Percentiles rank a stretch among this genome's conserved stretches.
phyloP scores from a whole-genome alignment of 2,888 invertebrate species.

The Ceriagrion tenellum region DNA sequence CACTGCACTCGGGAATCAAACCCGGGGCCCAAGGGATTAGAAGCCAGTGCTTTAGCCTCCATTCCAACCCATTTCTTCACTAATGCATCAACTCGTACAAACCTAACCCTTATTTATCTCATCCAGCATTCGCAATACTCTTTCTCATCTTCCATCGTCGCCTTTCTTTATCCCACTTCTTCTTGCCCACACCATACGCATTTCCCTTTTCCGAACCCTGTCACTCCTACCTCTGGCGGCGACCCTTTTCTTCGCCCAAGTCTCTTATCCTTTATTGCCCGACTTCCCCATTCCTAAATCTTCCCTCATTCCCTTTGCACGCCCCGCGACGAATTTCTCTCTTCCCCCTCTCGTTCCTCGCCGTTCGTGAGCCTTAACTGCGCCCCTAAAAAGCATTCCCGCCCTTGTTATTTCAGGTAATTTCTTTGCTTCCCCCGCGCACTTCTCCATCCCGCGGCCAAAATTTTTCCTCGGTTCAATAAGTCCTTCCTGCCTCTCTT shows the following conservation, averaged over 20 bases:
- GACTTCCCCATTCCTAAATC: neutral
- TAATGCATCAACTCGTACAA: too few relatives aligned
- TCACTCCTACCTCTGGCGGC: neutral
- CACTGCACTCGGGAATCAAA: too few relatives aligned
- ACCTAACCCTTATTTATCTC: neutral
- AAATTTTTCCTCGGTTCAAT: neutral
- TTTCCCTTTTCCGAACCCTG: neutral
- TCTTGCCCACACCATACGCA: neutral
- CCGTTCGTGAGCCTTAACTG: neutral
- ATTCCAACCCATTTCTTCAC: too few relatives aligned
- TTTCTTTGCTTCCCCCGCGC: slow-evolving; percentile 5
- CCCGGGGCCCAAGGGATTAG: too few relatives aligned
- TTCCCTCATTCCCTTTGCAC: neutral
- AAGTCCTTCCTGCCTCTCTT: neutral
- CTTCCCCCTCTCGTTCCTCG: neutral
- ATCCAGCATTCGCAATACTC: neutral
- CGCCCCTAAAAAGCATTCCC: neutral
- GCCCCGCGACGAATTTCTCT: too few relatives aligned
- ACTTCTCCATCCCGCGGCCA: neutral
- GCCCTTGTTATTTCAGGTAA: slow-evolving; percentile 33
- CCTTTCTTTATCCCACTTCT: neutral
- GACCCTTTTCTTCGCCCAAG: neutral
- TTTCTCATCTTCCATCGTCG: neutral
- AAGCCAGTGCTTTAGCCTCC: too few relatives aligned
- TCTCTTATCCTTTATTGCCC: neutral